phyloP scores from a whole-genome alignment of 2,113 vertebrate genomes.

The Polypterus bichir region DNA sequence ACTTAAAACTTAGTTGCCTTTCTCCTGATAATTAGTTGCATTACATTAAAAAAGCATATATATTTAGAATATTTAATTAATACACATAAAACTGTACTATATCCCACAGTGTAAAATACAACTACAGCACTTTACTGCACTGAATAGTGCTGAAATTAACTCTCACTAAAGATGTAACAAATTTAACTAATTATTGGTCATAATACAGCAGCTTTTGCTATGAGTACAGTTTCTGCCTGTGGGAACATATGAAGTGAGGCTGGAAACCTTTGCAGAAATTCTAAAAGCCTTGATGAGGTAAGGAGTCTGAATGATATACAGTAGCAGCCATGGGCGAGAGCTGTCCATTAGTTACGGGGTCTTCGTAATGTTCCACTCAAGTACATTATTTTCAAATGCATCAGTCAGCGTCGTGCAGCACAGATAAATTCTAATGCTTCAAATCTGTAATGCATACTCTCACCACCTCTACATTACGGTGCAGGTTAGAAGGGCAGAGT shows the following conservation, averaged over 20 bases:
- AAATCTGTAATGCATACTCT: conserved; percentile 79
- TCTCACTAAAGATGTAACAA: too few species aligned
- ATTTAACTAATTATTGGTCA: too few species aligned
- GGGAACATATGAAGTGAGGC: conserved; percentile 2
- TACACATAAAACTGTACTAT: too few species aligned
- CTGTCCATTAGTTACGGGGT: conserved; percentile 82
- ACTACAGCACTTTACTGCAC: too few species aligned
- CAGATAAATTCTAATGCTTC: conserved; percentile 81
- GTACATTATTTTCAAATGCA: conserved; percentile 97
- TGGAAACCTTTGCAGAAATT: conserved; percentile 30
- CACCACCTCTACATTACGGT: conserved; percentile 79
- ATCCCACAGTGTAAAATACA: too few species aligned
- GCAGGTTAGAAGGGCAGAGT: conserved; percentile 76
- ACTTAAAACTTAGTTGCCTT: too few species aligned
- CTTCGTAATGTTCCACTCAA: conserved; percentile 76
- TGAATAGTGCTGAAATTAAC: too few species aligned
- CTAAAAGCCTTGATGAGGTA: conserved; percentile 60
- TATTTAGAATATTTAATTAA: too few species aligned
- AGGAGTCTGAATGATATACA: conserved; percentile 81
- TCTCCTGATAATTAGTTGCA: too few species aligned
- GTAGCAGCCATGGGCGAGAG: conserved; percentile 72
- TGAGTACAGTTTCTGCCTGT: not conserved
- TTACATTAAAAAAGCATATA: too few species aligned
- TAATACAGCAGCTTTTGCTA: not conserved
- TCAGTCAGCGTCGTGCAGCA: conserved; percentile 76